Evolutionary conservation across 2,113 vertebrate species (phyloP), one percentile per base, ranked within the genome.

Genomic region (Aegotheles bennettii): DNA sequence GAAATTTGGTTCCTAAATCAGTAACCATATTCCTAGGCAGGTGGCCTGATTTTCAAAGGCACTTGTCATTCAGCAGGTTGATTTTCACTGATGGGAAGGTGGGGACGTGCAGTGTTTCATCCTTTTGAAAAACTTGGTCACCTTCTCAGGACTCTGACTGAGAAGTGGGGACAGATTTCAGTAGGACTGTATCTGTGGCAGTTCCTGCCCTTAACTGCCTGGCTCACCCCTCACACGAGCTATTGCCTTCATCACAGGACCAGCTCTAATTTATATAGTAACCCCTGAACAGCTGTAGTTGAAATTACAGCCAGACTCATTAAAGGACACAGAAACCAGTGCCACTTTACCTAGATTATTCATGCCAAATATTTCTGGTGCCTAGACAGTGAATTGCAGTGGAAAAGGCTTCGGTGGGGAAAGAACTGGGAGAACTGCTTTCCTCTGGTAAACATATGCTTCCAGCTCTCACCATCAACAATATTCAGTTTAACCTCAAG

Each of bases 11-110:
- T 86, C 17, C n/a, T 69, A 79, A 64, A 51, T 56, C 61, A 80
- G 29, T 45, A 47, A 18, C 19, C 9, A 28, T 28, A 86, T 51
- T 40, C n/a, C 45, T 33, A 70, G n/a, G 16, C 13, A 23, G 33
- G 10, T 11, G 20, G 38, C 26, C 35, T 42, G 40, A 43, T 54
- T 82, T 75, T 53, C 54, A 60, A 71, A 82, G 48, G 67, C 15
- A 40, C 3, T 35, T 8, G 9, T 51, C 26, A 24, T 60, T 50
- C 0, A 0, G 36, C 35, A 38, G 33, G 47, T 40, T 1, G 0
- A 9, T 67, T 60, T 76, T 54, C 23, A 48, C 19, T 24, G 38
- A 54, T 42, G 26, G 33, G 33, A 33, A 3, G 3, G 42, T 38
- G 36, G 21, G n/a, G 18, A 60, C 36, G 56, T 16, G n/a, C 43